Conservation (phyloP, 2,797 vertebrate species). For the Mustela erminea region DNA sequence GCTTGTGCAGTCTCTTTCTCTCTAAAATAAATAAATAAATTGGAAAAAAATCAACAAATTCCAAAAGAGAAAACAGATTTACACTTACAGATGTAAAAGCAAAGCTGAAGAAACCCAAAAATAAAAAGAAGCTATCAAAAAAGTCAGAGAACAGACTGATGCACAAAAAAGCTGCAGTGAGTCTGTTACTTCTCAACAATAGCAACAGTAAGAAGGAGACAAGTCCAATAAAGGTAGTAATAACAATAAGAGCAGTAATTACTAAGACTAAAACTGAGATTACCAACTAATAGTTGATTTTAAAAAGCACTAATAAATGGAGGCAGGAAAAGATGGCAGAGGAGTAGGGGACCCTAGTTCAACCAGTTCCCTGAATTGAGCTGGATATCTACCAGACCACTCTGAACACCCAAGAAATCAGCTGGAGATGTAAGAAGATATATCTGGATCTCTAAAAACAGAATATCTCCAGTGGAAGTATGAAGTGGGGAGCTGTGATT, state of each 20-base stretch:
- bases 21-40: too few species aligned
- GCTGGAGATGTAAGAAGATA: too few species aligned
- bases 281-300: background rate
- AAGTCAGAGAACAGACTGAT: background rate
- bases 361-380: too few species aligned
- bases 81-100: background rate
- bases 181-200: background rate
- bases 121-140: background rate
- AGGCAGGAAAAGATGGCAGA: too few species aligned
- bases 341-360: too few species aligned
- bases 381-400: too few species aligned
- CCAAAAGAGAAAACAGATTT: background rate
- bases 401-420: too few species aligned
- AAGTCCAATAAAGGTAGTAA: background rate
- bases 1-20: too few species aligned
- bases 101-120: background rate
- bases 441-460: too few species aligned
- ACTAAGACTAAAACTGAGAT: background rate
- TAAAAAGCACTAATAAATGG: background rate
- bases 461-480: too few species aligned
- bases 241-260: background rate
- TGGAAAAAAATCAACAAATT: background rate
- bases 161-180: background rate
- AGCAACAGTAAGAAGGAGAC: background rate
- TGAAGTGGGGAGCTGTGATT: too few species aligned